Conservation (phyloP, 2,888 invertebrate genomes). For the Theretra japonica region DNA sequence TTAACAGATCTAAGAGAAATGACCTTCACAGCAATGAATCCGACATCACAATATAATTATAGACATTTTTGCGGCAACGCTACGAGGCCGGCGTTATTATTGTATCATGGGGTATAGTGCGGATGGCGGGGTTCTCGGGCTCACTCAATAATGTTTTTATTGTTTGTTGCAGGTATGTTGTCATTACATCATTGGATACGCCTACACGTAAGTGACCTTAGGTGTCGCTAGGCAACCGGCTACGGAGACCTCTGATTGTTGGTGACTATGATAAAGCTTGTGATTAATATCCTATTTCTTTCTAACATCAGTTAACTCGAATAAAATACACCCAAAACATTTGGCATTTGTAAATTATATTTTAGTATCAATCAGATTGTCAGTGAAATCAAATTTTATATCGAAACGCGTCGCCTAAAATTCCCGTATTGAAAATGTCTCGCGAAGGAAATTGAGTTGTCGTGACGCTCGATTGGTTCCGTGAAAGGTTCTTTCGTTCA, state of each 20-base stretch:
- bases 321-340: neutral
- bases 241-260: neutral
- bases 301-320: no score
- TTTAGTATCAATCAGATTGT: neutral
- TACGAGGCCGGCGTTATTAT: conserved; percentile 58
- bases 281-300: neutral
- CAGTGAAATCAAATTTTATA: conserved; percentile 5
- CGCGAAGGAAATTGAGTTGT: conserved; percentile 54
- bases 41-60: conserved; percentile 48
- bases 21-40: conserved; percentile 37
- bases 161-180: conserved; percentile 40
- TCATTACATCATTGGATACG: conserved; percentile 49
- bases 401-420: conserved; percentile 7
- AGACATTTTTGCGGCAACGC: conserved; percentile 44
- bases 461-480: conserved; percentile 55
- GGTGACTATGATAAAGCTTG: neutral
- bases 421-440: conserved; percentile 46
- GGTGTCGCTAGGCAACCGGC: neutral
- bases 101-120: conserved; percentile 48
- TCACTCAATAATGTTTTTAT: conserved; percentile 51
- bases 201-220: conserved; percentile 29
- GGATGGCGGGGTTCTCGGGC: conserved; percentile 45
- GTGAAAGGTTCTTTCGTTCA: conserved; percentile 40
- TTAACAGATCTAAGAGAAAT: conserved; percentile 24
- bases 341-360: neutral